These are phyloP conservation scores for Macropus fuliginosus DNA, from an alignment of 2,797 vertebrate species.

Conservation along the genomic window DNA sequence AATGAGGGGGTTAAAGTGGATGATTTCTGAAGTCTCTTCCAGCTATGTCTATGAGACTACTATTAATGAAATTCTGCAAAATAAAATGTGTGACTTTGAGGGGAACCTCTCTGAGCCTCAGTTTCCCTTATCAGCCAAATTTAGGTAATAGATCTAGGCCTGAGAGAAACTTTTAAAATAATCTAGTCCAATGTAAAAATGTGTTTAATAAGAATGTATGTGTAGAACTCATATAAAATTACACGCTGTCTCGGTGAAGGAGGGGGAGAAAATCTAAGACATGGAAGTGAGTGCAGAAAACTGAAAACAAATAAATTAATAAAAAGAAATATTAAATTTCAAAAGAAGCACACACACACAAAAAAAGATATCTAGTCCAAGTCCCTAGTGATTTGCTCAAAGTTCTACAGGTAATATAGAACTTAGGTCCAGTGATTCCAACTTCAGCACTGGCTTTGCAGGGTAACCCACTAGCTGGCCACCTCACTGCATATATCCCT, in stretches of 20 bases:
- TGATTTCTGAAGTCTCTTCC: neutral
- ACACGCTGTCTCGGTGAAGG: no score
- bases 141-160: slow-evolving; percentile 48
- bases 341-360: no score
- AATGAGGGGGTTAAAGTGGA: neutral
- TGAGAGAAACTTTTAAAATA: slow-evolving; percentile 17
- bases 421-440: neutral
- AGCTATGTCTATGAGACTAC: neutral
- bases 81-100: neutral
- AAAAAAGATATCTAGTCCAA: neutral
- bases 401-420: neutral
- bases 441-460: neutral
- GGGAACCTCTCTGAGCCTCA: neutral
- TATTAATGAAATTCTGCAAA: neutral
- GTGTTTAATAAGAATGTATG: no score
- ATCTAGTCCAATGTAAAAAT: neutral
- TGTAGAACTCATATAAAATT: no score
- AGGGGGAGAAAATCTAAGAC: no score
- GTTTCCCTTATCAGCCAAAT: slow-evolving; percentile 3
- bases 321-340: no score
- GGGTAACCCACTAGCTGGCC: neutral
- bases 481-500: neutral
- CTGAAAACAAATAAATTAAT: no score
- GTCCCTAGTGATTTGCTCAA: neutral
- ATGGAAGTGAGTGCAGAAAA: no score